Percentiles rank a stretch among this genome's conserved stretches.
Conservation (phyloP, 2,113 vertebrate species). For the Diglossa brunneiventris region DNA sequence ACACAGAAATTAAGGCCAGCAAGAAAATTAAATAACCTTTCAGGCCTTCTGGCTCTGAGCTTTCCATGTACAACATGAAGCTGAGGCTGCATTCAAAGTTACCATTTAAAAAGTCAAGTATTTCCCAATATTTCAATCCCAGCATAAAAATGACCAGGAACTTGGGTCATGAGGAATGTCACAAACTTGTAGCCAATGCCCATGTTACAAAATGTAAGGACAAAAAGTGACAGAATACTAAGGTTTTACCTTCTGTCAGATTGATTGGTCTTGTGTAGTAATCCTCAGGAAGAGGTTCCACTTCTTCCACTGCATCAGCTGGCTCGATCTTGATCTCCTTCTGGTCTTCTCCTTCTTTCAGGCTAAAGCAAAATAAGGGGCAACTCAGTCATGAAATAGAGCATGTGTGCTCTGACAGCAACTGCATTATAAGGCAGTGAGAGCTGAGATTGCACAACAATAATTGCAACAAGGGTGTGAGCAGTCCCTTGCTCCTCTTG, state of each 20-base stretch:
- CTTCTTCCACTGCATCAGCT: conserved; percentile 91
- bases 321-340: conserved; percentile 95
- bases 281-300: conserved; percentile 95
- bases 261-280: conserved; percentile 92
- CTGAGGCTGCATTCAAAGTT: background rate
- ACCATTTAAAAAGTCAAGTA: background rate
- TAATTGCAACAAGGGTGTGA: background rate
- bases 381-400: background rate
- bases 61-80: background rate
- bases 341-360: conserved; percentile 97
- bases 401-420: rapidly evolving
- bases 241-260: conserved; percentile 88
- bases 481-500: background rate
- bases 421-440: rapidly evolving
- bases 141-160: background rate
- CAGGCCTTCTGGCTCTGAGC: background rate
- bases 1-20: background rate
- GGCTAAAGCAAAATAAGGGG: conserved; percentile 67
- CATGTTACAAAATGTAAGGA: background rate
- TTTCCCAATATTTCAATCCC: background rate
- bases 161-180: background rate
- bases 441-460: background rate
- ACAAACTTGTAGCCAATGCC: background rate
- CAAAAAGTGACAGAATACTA: background rate
- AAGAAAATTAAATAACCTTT: background rate